Conservation (phyloP, 64 coral and sea anemone genomes). For the Stichodactyla mertensii region DNA sequence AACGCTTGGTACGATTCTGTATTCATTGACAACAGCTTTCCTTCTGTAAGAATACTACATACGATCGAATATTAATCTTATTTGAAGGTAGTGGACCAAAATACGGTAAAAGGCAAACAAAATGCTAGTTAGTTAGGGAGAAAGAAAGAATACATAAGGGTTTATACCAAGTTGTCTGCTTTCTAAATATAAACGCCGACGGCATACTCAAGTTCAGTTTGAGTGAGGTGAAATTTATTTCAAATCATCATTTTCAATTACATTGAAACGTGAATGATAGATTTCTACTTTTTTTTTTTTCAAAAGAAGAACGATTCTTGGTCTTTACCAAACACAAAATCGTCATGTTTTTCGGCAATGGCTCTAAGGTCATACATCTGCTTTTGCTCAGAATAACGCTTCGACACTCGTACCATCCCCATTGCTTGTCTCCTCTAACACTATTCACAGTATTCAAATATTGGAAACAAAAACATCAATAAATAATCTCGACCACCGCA, state of each 20-base stretch:
- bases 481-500: neutral
- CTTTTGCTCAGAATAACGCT: neutral
- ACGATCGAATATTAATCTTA: neutral
- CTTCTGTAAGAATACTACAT: neutral
- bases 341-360: neutral
- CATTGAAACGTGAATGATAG: neutral
- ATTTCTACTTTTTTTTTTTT: neutral
- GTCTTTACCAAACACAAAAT: neutral
- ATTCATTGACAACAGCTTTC: neutral
- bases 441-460: neutral
- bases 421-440: neutral
- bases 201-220: conserved; percentile 4
- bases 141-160: neutral
- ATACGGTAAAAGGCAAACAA: neutral
- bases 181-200: neutral
- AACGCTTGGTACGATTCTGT: neutral
- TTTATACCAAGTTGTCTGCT: neutral
- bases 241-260: neutral
- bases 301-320: neutral
- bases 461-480: neutral
- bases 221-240: conserved; percentile 10
- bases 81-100: neutral
- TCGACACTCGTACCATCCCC: neutral
- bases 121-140: neutral
- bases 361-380: conserved; percentile 20